A percentile compares a stretch with the other conserved stretches of the same genome.
These are phyloP conservation scores for Calidris pygmaea DNA, from an alignment of 2,113 vertebrate genomes.

Conservation along the genomic window DNA sequence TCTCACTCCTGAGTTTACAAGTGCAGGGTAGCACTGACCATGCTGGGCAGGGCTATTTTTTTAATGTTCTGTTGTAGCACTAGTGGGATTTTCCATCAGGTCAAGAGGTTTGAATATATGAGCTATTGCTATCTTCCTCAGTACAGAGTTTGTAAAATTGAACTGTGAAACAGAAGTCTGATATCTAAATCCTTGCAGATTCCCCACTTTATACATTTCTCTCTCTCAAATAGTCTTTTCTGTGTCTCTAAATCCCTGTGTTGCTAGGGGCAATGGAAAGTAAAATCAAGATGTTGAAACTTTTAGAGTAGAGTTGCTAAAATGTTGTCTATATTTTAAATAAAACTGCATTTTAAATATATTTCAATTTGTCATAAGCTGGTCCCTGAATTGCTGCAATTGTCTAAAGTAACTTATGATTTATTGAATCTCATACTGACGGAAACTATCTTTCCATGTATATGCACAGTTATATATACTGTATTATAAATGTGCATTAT, in stretches of 20 bases:
- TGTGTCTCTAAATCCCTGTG: background rate
- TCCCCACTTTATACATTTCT: background rate
- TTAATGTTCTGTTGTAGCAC: background rate
- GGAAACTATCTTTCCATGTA: background rate
- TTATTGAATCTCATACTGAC: background rate
- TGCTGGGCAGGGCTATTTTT: background rate
- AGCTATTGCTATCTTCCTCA: background rate
- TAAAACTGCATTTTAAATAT: background rate
- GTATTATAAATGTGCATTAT: background rate
- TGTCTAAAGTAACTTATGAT: background rate
- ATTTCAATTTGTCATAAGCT: background rate
- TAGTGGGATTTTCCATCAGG: background rate
- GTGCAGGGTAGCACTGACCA: background rate
- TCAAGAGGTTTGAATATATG: background rate
- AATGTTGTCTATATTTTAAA: background rate
- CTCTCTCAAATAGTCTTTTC: background rate
- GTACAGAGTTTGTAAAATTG: background rate
- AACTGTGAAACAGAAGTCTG: background rate
- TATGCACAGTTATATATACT: accelerated
- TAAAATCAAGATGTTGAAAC: background rate
- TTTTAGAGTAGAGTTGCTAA: background rate
- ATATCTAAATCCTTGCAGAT: background rate
- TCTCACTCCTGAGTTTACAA: background rate
- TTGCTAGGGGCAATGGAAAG: background rate
- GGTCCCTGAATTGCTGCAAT: background rate